These are phyloP conservation scores for Caenorhabditis briggsae DNA, from an alignment of 1,140 invertebrate genomes.

Conservation along the genomic window DNA sequence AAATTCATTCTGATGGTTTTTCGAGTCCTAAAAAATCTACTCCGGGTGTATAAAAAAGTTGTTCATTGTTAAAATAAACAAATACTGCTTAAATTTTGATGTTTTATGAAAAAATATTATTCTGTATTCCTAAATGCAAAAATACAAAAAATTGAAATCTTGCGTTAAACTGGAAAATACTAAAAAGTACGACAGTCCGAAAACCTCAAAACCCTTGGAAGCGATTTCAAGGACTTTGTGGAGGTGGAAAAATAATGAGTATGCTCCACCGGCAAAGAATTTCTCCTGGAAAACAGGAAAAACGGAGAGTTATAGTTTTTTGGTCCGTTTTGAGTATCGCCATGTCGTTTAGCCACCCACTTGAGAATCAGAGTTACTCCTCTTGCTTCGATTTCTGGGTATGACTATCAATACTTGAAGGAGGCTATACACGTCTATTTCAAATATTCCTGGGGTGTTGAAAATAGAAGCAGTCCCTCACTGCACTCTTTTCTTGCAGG, in stretches of 20 bases:
- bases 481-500: background rate
- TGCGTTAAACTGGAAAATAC: too few species aligned
- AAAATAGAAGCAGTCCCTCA: background rate
- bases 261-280: background rate
- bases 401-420: slow-evolving; percentile 38
- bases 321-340: slow-evolving; percentile 30
- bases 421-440: background rate
- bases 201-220: background rate
- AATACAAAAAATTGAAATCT: too few species aligned
- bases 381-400: background rate
- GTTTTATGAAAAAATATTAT: too few species aligned
- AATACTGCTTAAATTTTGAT: too few species aligned
- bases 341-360: background rate
- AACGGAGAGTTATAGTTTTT: slow-evolving; percentile 32
- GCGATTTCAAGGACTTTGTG: background rate
- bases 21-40: too few species aligned
- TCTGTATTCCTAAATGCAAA: too few species aligned
- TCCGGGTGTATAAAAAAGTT: too few species aligned
- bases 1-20: too few species aligned
- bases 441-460: background rate
- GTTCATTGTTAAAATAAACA: too few species aligned
- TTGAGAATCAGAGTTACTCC: slow-evolving; percentile 20
- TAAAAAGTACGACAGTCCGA: background rate
- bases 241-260: slow-evolving; percentile 4
- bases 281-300: background rate